Evolutionary conservation across 2,888 invertebrate genomes (phyloP).

Genomic region (Oscheius onirici): DNA sequence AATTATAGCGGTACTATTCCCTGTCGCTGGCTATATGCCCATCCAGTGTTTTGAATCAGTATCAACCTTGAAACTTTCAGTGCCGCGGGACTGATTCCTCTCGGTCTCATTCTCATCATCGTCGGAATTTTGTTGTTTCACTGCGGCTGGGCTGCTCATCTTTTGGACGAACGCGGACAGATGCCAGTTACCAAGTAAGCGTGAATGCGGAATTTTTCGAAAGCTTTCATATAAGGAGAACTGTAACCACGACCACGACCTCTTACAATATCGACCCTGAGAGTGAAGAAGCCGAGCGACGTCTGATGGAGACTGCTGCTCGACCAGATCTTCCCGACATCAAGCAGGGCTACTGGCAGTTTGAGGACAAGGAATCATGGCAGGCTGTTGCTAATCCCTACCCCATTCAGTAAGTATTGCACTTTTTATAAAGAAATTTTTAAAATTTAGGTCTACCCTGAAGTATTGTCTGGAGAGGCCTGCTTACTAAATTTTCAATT

Average conservation of each 20-base stretch:
- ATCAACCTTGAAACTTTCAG: constrained; percentile 37
- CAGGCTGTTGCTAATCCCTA: constrained; percentile 71
- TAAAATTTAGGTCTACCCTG: constrained; percentile 60
- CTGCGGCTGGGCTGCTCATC: constrained; percentile 71
- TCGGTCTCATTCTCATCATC: constrained; percentile 69
- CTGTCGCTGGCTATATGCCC: no score
- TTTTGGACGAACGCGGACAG: constrained; percentile 66
- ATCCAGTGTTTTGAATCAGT: neutral
- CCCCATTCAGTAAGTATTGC: constrained; percentile 67
- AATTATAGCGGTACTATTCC: no score
- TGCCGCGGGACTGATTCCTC: constrained; percentile 63
- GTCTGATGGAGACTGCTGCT: constrained; percentile 53
- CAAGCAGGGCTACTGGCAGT: constrained; percentile 70
- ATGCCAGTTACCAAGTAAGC: constrained; percentile 60
- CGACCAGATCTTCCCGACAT: constrained; percentile 46
- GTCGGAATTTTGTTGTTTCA: constrained; percentile 70
- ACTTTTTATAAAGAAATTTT: neutral
- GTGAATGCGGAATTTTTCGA: no score
- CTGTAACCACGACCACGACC: constrained; percentile 59
- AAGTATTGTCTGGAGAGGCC: constrained; percentile 67
- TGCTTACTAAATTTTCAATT: constrained; percentile 50
- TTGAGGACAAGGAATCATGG: constrained; percentile 69
- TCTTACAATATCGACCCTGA: constrained; percentile 46
- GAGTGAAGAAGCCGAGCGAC: constrained; percentile 59
- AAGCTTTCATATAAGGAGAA: constrained; percentile 38